Conservation (phyloP, 2,797 vertebrate genomes). For the Anableps anableps region DNA sequence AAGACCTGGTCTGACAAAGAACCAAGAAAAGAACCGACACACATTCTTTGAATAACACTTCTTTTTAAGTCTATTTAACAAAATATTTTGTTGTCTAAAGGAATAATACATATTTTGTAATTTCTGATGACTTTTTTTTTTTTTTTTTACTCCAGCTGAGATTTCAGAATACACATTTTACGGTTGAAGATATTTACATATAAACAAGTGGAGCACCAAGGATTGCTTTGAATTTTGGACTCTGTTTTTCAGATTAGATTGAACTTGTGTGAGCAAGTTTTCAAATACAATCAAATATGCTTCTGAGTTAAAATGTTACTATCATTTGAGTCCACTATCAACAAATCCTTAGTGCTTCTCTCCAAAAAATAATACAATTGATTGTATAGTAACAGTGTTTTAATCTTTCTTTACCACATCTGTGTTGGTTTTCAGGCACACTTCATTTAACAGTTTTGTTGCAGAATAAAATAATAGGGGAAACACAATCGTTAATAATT, state of each 20-base stretch:
- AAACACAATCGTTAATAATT: conserved; percentile 75
- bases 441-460: conserved; percentile 86
- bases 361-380: conserved; percentile 72
- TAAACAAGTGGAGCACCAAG: conserved; percentile 76
- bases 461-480: conserved; percentile 51
- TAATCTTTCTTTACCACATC: conserved; percentile 66
- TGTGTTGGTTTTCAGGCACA: conserved; percentile 91
- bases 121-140: conserved; percentile 32
- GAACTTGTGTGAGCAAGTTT: conserved; percentile 40
- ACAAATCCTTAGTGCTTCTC: conserved; percentile 70
- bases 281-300: conserved; percentile 66
- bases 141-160: conserved; percentile 79
- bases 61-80: conserved; percentile 93
- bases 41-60: conserved; percentile 86
- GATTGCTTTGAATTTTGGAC: conserved; percentile 57
- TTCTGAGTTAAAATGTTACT: conserved; percentile 43
- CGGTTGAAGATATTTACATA: conserved; percentile 81
- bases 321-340: conserved; percentile 36
- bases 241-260: conserved; percentile 30
- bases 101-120: conserved; percentile 87
- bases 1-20: neutral
- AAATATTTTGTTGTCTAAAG: conserved; percentile 91
- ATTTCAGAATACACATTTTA: conserved; percentile 82
- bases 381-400: conserved; percentile 84
- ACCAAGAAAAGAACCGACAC: conserved; percentile 64